A percentile compares a stretch with the other conserved stretches of the same genome.
Evolutionary conservation across 2,888 invertebrate genomes (phyloP).

Genomic region (Oxycera nigricornis): DNA sequence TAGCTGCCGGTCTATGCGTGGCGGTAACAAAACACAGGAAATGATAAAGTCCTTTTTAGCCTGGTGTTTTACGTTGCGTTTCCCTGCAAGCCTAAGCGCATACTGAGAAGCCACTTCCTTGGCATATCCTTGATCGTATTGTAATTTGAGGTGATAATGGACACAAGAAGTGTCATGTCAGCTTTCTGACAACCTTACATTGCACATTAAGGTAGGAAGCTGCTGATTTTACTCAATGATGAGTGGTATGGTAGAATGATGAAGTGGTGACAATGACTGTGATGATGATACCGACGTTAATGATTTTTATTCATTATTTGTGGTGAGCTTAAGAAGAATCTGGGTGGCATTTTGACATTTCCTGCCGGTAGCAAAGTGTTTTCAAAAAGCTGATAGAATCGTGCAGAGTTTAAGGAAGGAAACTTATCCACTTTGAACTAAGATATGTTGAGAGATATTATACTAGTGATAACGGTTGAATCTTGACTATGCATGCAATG

Average conservation of each 20-base stretch:
- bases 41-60: slow-evolving; percentile 43
- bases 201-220: not conserved
- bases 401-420: slow-evolving; percentile 19
- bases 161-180: slow-evolving; percentile 42
- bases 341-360: slow-evolving; percentile 42
- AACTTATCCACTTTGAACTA: slow-evolving; percentile 13
- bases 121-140: slow-evolving; percentile 41
- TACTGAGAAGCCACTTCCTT: slow-evolving; percentile 34
- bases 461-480: too few relatives aligned
- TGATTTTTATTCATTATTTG: slow-evolving; percentile 33
- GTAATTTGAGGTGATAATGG: slow-evolving; percentile 43
- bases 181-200: slow-evolving; percentile 34
- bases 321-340: slow-evolving; percentile 24
- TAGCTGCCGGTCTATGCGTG: not conserved
- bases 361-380: slow-evolving; percentile 30
- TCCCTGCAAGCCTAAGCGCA: slow-evolving; percentile 14
- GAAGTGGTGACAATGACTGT: not conserved
- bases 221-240: too few relatives aligned
- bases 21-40: slow-evolving; percentile 43
- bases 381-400: slow-evolving; percentile 19
- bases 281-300: not conserved
- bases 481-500: too few relatives aligned
- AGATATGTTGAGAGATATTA: slow-evolving; percentile 7
- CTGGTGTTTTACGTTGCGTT: slow-evolving; percentile 32
- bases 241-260: not conserved